Evolutionary conservation across 1,140 invertebrate genomes (phyloP).

Genomic region (Caenorhabditis elegans): WBcel235 BX284603.4:5455501-5456000

Average conservation of each 20-base stretch:
- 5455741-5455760: neutral
- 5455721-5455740: neutral
- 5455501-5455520: no score
- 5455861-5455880: neutral
- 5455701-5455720: no score
- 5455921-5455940: neutral
- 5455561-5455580: neutral
- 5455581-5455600: neutral
- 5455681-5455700: no score
- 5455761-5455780: neutral
- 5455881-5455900: neutral
- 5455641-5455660: neutral
- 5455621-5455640: neutral
- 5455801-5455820: conserved; percentile 10
- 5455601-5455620: neutral
- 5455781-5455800: neutral
- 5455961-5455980: neutral
- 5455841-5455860: no score
- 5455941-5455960: neutral
- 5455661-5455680: neutral
- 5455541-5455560: no score
- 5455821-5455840: neutral
- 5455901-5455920: neutral
- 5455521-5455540: no score
- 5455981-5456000: no score